A percentile compares a stretch with the other conserved stretches of the same genome.
Conservation (phyloP, 2,797 vertebrate species). For the Phoeniculus purpureus region DNA sequence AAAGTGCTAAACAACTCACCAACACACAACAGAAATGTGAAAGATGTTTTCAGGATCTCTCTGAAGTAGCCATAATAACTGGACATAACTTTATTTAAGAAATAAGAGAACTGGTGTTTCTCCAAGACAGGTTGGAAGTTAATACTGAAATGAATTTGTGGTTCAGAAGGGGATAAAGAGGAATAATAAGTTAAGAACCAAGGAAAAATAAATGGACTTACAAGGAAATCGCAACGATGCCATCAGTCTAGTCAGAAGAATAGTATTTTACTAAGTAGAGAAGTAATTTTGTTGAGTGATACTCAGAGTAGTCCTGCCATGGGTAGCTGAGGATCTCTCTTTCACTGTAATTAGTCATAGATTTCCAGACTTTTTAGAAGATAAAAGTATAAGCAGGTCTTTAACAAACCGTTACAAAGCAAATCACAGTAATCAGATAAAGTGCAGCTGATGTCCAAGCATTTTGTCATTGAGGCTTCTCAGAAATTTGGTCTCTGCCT, state of each 20-base stretch:
- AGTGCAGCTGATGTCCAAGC: neutral
- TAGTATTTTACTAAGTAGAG: conserved; percentile 47
- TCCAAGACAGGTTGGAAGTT: neutral
- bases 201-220: neutral
- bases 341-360: conserved; percentile 15
- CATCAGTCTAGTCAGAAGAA: conserved; percentile 58
- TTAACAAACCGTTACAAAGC: neutral
- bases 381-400: conserved; percentile 2
- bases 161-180: conserved; percentile 15
- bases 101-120: neutral
- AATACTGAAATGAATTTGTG: neutral
- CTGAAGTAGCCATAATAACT: neutral
- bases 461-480: neutral
- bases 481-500: conserved; percentile 1
- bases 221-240: conserved; percentile 57
- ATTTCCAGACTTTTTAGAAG: conserved; percentile 13
- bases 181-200: conserved; percentile 22
- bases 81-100: neutral
- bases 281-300: conserved; percentile 61
- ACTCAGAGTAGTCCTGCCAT: conserved; percentile 8
- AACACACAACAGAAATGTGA: neutral
- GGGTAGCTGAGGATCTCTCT: conserved; percentile 23
- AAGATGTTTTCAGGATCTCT: neutral
- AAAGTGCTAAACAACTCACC: neutral
- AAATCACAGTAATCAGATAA: neutral